Conservation (phyloP, 2,888 invertebrate species). For the Dryomyza anilis region DNA sequence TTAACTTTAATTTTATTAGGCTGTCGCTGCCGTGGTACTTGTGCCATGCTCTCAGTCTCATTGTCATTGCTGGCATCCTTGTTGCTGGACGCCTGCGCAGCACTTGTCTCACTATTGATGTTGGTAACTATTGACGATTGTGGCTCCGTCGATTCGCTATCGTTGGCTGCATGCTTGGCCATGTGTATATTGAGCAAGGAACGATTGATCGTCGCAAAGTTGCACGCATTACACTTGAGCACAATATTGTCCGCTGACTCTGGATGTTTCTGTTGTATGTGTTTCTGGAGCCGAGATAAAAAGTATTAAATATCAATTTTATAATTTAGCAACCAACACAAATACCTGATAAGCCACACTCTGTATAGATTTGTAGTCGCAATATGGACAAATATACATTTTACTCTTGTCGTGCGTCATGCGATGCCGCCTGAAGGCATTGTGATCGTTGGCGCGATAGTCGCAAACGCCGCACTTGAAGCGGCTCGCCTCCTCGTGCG, state of each 20-base stretch:
- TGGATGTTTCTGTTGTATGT: constrained; percentile 80
- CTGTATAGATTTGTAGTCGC: constrained; percentile 80
- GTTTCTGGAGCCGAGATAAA: constrained; percentile 60
- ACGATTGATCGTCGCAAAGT: constrained; percentile 56
- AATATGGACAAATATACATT: constrained; percentile 79
- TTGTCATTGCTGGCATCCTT: neutral
- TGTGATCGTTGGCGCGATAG: constrained; percentile 79
- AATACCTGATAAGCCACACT: constrained; percentile 73
- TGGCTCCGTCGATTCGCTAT: constrained; percentile 5
- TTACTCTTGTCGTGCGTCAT: constrained; percentile 71
- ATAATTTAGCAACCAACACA: neutral
- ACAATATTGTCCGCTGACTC: constrained; percentile 68
- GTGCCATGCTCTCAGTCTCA: constrained; percentile 19
- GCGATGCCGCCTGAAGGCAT: constrained; percentile 79
- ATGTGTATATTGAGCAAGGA: constrained; percentile 54
- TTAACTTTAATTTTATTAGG: constrained; percentile 56
- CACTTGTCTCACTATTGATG: neutral
- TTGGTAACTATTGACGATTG: constrained; percentile 10
- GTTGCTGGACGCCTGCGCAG: neutral
- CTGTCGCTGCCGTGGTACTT: constrained; percentile 20
- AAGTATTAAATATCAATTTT: neutral
- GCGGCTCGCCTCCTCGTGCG: constrained; percentile 58
- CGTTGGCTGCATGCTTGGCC: constrained; percentile 46
- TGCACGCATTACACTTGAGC: constrained; percentile 54
- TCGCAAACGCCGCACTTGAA: constrained; percentile 76